A percentile compares a stretch with the other conserved stretches of the same genome.
Conservation (phyloP, 2,888 invertebrate genomes). For the Anthoptus insignis region DNA sequence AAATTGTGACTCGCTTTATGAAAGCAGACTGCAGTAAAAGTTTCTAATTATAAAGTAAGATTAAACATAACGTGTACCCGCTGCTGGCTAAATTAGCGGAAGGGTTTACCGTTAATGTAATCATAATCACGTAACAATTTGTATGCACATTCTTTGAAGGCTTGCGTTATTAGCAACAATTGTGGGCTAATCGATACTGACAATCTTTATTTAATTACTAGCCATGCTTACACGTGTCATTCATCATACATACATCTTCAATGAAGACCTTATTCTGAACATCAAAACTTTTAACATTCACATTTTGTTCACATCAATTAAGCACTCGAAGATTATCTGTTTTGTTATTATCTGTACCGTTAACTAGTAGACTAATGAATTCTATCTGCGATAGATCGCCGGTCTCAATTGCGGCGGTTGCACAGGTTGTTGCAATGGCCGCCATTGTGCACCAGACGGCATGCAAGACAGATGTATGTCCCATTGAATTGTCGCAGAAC, state of each 20-base stretch:
- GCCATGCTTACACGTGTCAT: too few relatives aligned
- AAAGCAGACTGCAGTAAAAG: slow-evolving; percentile 53
- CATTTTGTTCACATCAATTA: slow-evolving; percentile 19
- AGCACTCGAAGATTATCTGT: slow-evolving; percentile 24
- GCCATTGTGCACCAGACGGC: slow-evolving; percentile 55
- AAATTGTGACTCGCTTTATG: slow-evolving; percentile 22
- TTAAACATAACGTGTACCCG: slow-evolving; percentile 52
- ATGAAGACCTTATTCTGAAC: too few relatives aligned
- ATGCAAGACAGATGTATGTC: slow-evolving; percentile 63
- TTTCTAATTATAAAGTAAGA: slow-evolving; percentile 60
- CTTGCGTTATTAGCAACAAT: not conserved
- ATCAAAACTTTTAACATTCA: slow-evolving; percentile 1
- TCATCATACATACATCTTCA: not conserved
- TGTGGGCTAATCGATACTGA: not conserved
- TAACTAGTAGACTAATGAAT: slow-evolving; percentile 34
- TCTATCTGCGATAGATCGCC: slow-evolving; percentile 35
- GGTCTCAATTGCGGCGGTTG: slow-evolving; percentile 31
- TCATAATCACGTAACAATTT: slow-evolving; percentile 54
- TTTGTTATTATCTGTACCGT: slow-evolving; percentile 35
- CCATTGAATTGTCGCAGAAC: slow-evolving; percentile 70
- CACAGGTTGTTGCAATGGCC: slow-evolving; percentile 56
- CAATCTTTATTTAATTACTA: not conserved
- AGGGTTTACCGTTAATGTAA: slow-evolving; percentile 48
- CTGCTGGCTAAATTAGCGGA: slow-evolving; percentile 51
- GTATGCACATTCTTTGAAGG: slow-evolving; percentile 25